phyloP scores from a whole-genome alignment of 2,888 invertebrate genomes.

The Scrobipalpa atriplicella region DNA sequence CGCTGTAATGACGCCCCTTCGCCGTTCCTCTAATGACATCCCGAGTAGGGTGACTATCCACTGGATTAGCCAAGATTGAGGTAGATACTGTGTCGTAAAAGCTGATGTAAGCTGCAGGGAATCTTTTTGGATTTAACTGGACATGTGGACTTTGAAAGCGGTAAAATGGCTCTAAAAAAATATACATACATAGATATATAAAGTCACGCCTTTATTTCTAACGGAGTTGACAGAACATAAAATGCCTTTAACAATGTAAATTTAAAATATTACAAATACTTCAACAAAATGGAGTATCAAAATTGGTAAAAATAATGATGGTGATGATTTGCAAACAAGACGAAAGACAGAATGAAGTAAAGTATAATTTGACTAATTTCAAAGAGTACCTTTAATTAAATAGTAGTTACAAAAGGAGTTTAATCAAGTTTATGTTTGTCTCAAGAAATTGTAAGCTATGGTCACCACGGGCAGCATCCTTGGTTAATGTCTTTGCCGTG shows the following conservation, averaged over 20 bases:
- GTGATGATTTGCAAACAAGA: too few relatives aligned
- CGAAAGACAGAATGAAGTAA: too few relatives aligned
- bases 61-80: constrained; percentile 28
- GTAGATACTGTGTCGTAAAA: constrained; percentile 1
- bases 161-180: neutral
- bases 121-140: constrained; percentile 4
- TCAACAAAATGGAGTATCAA: too few relatives aligned
- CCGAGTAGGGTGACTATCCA: constrained; percentile 54
- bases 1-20: constrained; percentile 78
- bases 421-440: neutral
- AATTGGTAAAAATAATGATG: too few relatives aligned
- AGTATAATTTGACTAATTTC: too few relatives aligned
- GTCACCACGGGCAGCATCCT: constrained; percentile 68
- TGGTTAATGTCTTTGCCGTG: constrained; percentile 81
- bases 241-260: too few relatives aligned
- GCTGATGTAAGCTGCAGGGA: neutral
- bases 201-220: too few relatives aligned
- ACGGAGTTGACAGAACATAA: too few relatives aligned
- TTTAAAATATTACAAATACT: too few relatives aligned
- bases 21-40: constrained; percentile 78
- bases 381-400: too few relatives aligned
- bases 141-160: neutral
- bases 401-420: too few relatives aligned
- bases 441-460: constrained; percentile 36
- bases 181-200: neutral